Base-by-base conservation (phyloP, 2,888 invertebrate genomes). In the Podotricha telesiphe region DNA sequence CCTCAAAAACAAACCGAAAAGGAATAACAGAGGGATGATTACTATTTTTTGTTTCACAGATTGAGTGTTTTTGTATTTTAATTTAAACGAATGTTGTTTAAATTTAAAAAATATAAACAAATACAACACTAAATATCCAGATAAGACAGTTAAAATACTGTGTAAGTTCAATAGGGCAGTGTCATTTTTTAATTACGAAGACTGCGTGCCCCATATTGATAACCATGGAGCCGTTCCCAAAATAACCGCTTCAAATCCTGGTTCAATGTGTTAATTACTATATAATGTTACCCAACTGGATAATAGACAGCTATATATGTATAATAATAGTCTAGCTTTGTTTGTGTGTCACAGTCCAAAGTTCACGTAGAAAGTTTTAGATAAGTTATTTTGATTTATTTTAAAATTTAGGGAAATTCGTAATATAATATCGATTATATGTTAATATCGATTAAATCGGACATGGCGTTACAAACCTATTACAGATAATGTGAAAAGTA, bases 161-260 rank as follows among this genome's bases (percentile, higher is more conserved):
- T 48, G 22, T n/a, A 48, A 15, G 37, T 19, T 34, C 63, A 63
- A 63, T 17, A 63, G 48, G 50, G 63, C 63, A 40, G 20, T 17
- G 22, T 59, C 19, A 45, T 59, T 59, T 59, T 45, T 59, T 59
- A 59, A 45, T 59, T 45, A 59, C 22, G n/a, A 15, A n/a, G 20
- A 3, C 59, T 20, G 8, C 45, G 22, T 34, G 62, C 4, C 20
- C 62, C 19, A 62, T 62, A 37, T 62, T 50, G 62, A 62, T 62
- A 62, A 62, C 50, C 19, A 17, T 50, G 47, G 48, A 50, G 47
- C 48, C 62, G 62, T 34, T 62, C 47, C 37, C 5, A 37, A 50
- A 62, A 48, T 62, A 62, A 47, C 62, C 48, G 62, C 47, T 50
- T 50, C 17, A 19, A 62, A 37, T 62, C 47, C 62, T 50, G 62